phyloP scores from a whole-genome alignment of 2,113 vertebrate genomes.

The cat (Felis catus) region F.catus_Fca126_mat1.0 CM031423.1:799501-800000 shows the following conservation, averaged over 20 bases:
- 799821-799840: not conserved
- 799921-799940: not conserved
- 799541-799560: not conserved
- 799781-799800: not conserved
- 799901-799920: not conserved
- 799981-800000: not conserved
- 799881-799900: not conserved
- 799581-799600: not conserved
- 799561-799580: not conserved
- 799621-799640: not conserved
- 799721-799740: no score
- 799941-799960: not conserved
- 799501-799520: no score
- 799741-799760: rapidly evolving
- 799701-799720: not conserved
- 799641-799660: not conserved
- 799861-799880: not conserved
- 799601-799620: not conserved
- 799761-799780: not conserved
- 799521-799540: not conserved
- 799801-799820: not conserved
- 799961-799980: not conserved
- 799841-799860: not conserved
- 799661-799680: not conserved
- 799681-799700: not conserved